Conservation (phyloP, 2,888 invertebrate species). For the Cephonodes hylas region DNA sequence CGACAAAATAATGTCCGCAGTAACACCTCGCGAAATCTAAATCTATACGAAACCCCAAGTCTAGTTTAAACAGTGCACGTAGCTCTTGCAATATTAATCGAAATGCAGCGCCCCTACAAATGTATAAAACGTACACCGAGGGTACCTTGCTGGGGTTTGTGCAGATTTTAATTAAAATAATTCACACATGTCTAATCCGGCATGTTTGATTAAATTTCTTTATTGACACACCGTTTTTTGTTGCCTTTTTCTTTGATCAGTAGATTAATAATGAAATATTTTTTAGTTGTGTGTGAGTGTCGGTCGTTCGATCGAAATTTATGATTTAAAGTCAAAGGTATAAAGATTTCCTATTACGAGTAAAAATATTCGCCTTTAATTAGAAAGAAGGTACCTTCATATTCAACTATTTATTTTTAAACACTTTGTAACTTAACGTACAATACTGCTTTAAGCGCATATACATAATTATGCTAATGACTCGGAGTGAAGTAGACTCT, state of each 20-base stretch:
- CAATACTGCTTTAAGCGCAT: too few relatives aligned
- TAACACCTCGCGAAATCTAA: slow-evolving; percentile 21
- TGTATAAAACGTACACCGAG: slow-evolving; percentile 8
- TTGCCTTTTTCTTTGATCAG: slow-evolving; percentile 13
- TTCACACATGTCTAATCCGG: slow-evolving; percentile 16
- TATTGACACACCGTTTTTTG: slow-evolving; percentile 30
- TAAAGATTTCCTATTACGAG: too few relatives aligned
- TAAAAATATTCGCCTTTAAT: too few relatives aligned
- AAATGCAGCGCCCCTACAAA: slow-evolving; percentile 45
- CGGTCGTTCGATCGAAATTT: too few relatives aligned
- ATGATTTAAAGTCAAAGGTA: too few relatives aligned
- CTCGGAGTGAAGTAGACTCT: too few relatives aligned
- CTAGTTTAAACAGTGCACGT: slow-evolving; percentile 69
- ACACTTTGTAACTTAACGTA: too few relatives aligned
- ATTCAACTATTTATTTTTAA: too few relatives aligned
- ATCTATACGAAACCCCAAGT: slow-evolving; percentile 30
- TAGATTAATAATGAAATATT: too few relatives aligned
- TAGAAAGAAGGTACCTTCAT: too few relatives aligned
- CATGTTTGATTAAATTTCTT: slow-evolving; percentile 46
- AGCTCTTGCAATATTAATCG: slow-evolving; percentile 73
- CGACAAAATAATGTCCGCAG: slow-evolving; percentile 6
- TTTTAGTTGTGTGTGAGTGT: too few relatives aligned
- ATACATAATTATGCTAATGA: too few relatives aligned
- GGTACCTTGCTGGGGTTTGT: background rate
- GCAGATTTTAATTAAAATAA: slow-evolving; percentile 10